Evolutionary conservation across 2,797 vertebrate genomes (phyloP), one percentile per base, ranked within the genome.

Genomic region (Channa striata): DNA sequence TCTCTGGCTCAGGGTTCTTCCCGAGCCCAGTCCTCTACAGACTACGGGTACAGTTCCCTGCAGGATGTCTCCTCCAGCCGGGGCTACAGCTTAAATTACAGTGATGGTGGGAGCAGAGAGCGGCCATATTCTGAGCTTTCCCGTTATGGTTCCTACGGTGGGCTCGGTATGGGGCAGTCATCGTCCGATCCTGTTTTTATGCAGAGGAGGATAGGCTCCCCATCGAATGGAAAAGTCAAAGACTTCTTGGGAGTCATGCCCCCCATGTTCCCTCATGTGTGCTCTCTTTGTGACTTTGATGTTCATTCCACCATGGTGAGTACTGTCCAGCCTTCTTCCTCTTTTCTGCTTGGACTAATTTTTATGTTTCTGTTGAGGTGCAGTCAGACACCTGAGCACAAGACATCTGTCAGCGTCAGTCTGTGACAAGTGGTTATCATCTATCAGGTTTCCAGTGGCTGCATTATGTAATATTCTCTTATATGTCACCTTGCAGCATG

Each of bases 271-370:
- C 94, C 94, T 56, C 93, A 94, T 20, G 90, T 94, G 69, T 95
- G 94, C 87, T 89, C 93, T 87, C 93, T 95, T 93, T 95, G 94
- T 93, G 93, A 94, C 87, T 94, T 93, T 93, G 93, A 94, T 17
- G 93, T 95, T 66, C 93, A 93, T 79, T 94, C 93, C 77, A 81
- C 65, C 78, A 90, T 93, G 94, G 94, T 95, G 94, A 95, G 94
- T 95, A 94, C 80, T 25, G 61, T 25, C 69, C 83, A 52, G 46
- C 53, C 57, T 85, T 77, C 67, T 85, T 66, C 61, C 48, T 73
- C 77, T 86, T 36, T 59, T 81, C 72, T 65, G 71, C 73, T 87
- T 5, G 85, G 80, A 82, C 66, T 87, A 82, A 84, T 59, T 62
- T 39, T 68, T 62, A 53, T 81, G 63, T 83, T 78, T 76, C 58